A percentile compares a stretch with the other conserved stretches of the same genome.
Evolutionary conservation across 2,113 vertebrate genomes (phyloP).

Genomic region (Marcusenius ussheri): DNA sequence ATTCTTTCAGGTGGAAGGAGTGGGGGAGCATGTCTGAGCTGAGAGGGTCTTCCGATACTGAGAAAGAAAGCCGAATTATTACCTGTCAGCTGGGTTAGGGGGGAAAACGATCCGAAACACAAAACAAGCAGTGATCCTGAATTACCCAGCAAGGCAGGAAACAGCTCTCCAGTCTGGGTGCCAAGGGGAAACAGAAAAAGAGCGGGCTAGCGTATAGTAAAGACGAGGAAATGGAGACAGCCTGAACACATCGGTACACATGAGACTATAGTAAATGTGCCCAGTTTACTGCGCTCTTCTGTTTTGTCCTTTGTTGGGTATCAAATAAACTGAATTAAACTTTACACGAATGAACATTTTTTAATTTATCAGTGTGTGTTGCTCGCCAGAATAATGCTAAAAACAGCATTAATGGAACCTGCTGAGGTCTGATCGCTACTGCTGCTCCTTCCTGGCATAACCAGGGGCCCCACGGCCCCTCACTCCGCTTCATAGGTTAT

Average conservation of each 20-base stretch:
- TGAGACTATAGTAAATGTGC: not conserved
- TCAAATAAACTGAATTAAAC: not conserved
- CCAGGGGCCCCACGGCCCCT: not conserved
- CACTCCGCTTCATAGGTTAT: not conserved
- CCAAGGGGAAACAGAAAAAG: not conserved
- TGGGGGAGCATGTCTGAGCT: not conserved
- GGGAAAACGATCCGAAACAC: not conserved
- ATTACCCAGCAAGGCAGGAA: not conserved
- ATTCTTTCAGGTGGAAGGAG: not conserved
- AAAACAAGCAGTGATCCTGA: not conserved
- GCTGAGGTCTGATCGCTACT: not conserved
- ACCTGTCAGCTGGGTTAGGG: not conserved
- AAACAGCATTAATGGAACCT: not conserved
- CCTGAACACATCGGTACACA: not conserved
- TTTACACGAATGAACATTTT: not conserved
- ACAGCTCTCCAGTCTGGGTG: not conserved
- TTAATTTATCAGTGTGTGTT: not conserved
- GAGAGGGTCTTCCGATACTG: not conserved
- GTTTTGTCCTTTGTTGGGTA: not conserved
- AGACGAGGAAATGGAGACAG: not conserved
- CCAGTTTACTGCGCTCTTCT: not conserved
- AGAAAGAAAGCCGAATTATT: not conserved
- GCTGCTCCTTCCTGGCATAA: not conserved
- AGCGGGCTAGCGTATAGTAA: not conserved
- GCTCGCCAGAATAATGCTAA: not conserved